Conservation (phyloP, 2,888 invertebrate species). For the Xestobium rufovillosum region DNA sequence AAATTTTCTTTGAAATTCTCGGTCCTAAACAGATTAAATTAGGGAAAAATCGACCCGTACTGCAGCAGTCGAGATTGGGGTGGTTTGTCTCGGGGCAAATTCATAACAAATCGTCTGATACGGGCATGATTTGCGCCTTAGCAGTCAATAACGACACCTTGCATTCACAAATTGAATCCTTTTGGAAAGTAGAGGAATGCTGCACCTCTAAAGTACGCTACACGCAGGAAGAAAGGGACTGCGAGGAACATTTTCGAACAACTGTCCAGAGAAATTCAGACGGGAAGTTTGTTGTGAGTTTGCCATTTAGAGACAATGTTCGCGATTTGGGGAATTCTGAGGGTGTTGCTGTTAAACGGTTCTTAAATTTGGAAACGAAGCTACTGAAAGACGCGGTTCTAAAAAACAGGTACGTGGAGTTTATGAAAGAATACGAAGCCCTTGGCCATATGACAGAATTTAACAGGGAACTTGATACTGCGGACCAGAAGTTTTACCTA, state of each 20-base stretch:
- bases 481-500: conserved; percentile 11
- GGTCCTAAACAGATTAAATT: not conserved
- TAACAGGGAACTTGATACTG: too few species aligned
- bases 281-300: conserved; percentile 3
- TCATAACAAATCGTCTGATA: too few species aligned
- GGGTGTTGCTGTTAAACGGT: not conserved
- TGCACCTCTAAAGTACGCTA: not conserved
- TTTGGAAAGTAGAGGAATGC: not conserved
- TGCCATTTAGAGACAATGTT: conserved; percentile 6
- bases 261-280: not conserved
- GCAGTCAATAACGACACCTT: too few species aligned
- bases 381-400: conserved; percentile 2
- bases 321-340: conserved; percentile 6
- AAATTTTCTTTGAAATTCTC: conserved; percentile 3
- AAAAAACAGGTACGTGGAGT: conserved; percentile 1
- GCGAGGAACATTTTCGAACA: conserved; percentile 5
- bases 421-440: conserved; percentile 7
- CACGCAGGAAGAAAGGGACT: not conserved
- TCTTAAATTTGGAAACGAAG: not conserved
- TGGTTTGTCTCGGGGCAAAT: too few species aligned
- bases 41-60: too few species aligned
- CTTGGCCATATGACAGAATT: conserved; percentile 11
- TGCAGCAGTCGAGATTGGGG: too few species aligned
- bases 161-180: not conserved
- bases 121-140: too few species aligned